Evolutionary conservation across 64 coral and sea anemone species (phyloP).

Genomic region (Porites australiensis): DNA sequence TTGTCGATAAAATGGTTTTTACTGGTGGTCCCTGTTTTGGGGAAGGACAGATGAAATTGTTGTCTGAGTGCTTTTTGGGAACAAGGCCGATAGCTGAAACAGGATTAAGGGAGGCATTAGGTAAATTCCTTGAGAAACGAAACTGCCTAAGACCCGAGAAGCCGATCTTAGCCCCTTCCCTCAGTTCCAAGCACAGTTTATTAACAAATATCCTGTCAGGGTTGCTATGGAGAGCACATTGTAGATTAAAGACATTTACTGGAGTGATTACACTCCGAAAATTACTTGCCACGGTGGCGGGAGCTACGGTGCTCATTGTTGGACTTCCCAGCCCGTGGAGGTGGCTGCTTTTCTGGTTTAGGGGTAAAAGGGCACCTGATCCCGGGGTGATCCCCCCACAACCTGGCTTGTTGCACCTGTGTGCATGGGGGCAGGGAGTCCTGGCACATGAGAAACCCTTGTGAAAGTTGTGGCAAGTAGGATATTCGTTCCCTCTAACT

Average conservation of each 20-base stretch:
- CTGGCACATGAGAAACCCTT: neutral
- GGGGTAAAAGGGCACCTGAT: too few species aligned
- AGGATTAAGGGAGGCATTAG: conserved; percentile 29
- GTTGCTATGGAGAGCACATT: too few species aligned
- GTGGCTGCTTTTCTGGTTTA: too few species aligned
- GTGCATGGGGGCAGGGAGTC: too few species aligned
- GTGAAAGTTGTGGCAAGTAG: conserved; percentile 49
- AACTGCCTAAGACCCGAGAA: conserved; percentile 5
- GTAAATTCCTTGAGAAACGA: conserved; percentile 43
- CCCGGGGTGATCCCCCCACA: too few species aligned
- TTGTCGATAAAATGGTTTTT: conserved; percentile 52
- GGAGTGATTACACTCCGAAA: too few species aligned
- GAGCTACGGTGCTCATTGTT: too few species aligned
- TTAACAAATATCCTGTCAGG: too few species aligned
- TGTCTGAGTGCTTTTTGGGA: conserved; percentile 45
- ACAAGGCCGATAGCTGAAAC: conserved; percentile 53
- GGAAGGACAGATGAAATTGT: conserved; percentile 62
- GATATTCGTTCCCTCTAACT: conserved; percentile 5
- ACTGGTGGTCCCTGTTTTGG: conserved; percentile 46
- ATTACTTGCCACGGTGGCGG: too few species aligned
- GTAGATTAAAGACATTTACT: too few species aligned
- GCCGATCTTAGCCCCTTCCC: neutral
- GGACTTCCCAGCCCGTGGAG: too few species aligned
- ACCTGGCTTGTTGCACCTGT: too few species aligned
- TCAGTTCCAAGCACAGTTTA: neutral